phyloP scores from a whole-genome alignment of 2,888 invertebrate genomes.

The Leptarthrus brevirostris region DNA sequence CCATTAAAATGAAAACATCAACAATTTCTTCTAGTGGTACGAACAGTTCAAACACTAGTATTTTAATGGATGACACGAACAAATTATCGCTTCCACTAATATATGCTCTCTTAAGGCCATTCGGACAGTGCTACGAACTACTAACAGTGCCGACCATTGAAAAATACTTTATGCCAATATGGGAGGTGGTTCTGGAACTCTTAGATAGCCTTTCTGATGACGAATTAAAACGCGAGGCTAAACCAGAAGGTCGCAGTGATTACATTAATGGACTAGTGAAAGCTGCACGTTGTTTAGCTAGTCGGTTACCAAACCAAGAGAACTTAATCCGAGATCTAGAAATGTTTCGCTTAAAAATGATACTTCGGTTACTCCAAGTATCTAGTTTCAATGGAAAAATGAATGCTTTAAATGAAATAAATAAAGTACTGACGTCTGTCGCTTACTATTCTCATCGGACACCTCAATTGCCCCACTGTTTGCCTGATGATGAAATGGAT shows the following conservation, averaged over 20 bases:
- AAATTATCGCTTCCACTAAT: slow-evolving; percentile 79
- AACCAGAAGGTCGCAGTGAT: slow-evolving; percentile 94
- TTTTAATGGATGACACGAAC: slow-evolving; percentile 57
- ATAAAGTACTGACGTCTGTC: slow-evolving; percentile 93
- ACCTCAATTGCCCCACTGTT: slow-evolving; percentile 73
- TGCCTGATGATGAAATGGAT: slow-evolving; percentile 84
- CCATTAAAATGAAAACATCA: slow-evolving; percentile 56
- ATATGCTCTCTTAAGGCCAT: slow-evolving; percentile 86
- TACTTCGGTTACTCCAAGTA: slow-evolving; percentile 90
- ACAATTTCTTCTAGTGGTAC: slow-evolving; percentile 54
- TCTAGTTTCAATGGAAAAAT: slow-evolving; percentile 99
- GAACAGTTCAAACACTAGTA: slow-evolving; percentile 54
- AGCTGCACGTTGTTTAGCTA: slow-evolving; percentile 89
- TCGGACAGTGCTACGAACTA: slow-evolving; percentile 92
- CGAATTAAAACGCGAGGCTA: slow-evolving; percentile 94
- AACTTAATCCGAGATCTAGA: slow-evolving; percentile 80
- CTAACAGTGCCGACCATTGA: slow-evolving; percentile 90
- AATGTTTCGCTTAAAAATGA: slow-evolving; percentile 96
- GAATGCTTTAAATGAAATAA: slow-evolving; percentile 98
- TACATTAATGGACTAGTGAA: slow-evolving; percentile 94
- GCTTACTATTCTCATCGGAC: slow-evolving; percentile 85
- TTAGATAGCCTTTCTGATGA: slow-evolving; percentile 94
- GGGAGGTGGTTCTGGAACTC: slow-evolving; percentile 91
- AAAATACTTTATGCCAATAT: slow-evolving; percentile 90
- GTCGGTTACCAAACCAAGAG: slow-evolving; percentile 86